phyloP scores from a whole-genome alignment of 1,140 invertebrate genomes.

The Calliopsis andreniformis region DNA sequence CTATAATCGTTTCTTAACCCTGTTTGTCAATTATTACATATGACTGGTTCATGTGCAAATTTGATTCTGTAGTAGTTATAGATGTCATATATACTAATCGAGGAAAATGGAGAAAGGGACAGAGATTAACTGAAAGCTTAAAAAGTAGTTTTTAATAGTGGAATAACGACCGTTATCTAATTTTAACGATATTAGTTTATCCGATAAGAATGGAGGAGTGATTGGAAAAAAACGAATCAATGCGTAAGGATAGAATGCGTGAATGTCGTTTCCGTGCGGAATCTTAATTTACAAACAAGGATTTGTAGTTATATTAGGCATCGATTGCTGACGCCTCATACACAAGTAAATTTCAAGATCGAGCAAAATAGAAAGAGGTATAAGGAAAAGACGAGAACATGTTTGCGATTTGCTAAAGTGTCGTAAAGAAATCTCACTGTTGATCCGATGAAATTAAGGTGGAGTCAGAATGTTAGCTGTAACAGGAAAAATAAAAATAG shows the following conservation, averaged over 20 bases:
- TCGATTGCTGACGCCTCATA: neutral
- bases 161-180: slow-evolving; percentile 66
- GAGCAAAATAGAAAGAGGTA: too few species aligned
- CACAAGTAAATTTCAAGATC: neutral
- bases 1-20: slow-evolving; percentile 15
- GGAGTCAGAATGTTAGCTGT: too few species aligned
- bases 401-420: neutral
- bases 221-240: slow-evolving; percentile 22
- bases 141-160: slow-evolving; percentile 49
- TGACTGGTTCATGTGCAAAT: slow-evolving; percentile 1
- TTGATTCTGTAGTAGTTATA: neutral
- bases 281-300: neutral
- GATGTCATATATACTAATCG: neutral
- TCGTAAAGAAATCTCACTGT: neutral
- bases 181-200: slow-evolving; percentile 63
- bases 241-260: neutral
- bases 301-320: neutral
- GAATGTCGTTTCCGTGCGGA: slow-evolving; percentile 4
- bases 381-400: neutral
- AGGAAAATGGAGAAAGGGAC: slow-evolving; percentile 18
- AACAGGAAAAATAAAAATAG: neutral
- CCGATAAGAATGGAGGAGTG: slow-evolving; percentile 33
- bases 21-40: slow-evolving; percentile 27
- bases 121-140: slow-evolving; percentile 25
- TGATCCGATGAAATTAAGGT: neutral